phyloP scores from a whole-genome alignment of 2,888 invertebrate species.

The Ophion obscuratus region DNA sequence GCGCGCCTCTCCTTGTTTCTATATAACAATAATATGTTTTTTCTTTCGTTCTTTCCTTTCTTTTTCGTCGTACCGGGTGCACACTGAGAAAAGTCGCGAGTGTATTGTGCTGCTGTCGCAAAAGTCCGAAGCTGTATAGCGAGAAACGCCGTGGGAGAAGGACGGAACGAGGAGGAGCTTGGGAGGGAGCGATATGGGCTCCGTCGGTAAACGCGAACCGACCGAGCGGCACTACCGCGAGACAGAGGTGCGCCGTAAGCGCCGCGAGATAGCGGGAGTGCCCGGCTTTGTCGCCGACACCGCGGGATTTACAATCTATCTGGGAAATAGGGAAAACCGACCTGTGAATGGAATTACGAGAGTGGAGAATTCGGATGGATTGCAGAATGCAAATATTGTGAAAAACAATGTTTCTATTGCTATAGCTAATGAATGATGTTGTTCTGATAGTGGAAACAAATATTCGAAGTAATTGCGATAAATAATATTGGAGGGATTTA shows the following conservation, averaged over 20 bases:
- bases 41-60: conserved; percentile 4
- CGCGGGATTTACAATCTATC: not conserved
- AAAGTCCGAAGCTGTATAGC: conserved; percentile 16
- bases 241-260: not conserved
- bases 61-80: conserved; percentile 39
- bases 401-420: too few relatives aligned
- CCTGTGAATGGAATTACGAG: too few relatives aligned
- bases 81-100: conserved; percentile 26
- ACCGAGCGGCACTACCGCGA: conserved; percentile 6
- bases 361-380: too few relatives aligned
- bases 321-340: too few relatives aligned
- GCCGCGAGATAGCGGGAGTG: conserved; percentile 20
- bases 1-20: conserved; percentile 27
- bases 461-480: too few relatives aligned
- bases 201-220: conserved; percentile 10
- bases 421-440: too few relatives aligned
- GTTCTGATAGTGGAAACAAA: too few relatives aligned
- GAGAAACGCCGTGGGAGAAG: not conserved
- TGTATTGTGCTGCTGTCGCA: conserved; percentile 30
- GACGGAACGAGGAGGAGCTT: not conserved
- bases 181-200: not conserved
- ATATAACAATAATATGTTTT: conserved; percentile 26
- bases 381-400: too few relatives aligned
- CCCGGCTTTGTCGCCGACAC: not conserved
- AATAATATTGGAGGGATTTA: too few relatives aligned